phyloP scores from a whole-genome alignment of 2,888 invertebrate genomes.

The Lycocerus yunnanus region DNA sequence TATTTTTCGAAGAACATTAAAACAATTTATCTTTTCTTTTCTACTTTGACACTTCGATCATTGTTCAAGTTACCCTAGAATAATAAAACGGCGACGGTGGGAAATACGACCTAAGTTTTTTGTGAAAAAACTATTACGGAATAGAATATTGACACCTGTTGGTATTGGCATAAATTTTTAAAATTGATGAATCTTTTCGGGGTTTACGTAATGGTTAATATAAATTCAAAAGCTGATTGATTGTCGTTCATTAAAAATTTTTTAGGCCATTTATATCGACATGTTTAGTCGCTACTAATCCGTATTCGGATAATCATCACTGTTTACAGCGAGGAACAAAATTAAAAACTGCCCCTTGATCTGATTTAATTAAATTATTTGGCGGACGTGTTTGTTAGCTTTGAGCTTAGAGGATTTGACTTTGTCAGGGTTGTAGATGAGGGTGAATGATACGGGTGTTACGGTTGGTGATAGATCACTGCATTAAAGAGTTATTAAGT shows the following conservation, averaged over 20 bases:
- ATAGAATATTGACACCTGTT: constrained; percentile 18
- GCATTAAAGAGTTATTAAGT: constrained; percentile 49
- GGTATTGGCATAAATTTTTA: constrained; percentile 12
- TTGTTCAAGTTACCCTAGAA: neutral
- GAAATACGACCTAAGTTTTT: constrained; percentile 6
- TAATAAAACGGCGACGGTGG: constrained; percentile 9
- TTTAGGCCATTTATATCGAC: constrained; percentile 15
- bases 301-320: constrained; percentile 31
- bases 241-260: constrained; percentile 16
- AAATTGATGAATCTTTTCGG: constrained; percentile 9
- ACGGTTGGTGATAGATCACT: constrained; percentile 45
- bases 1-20: constrained; percentile 1
- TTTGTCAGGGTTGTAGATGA: constrained; percentile 35
- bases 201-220: neutral
- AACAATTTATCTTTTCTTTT: constrained; percentile 14
- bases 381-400: constrained; percentile 45
- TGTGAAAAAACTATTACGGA: constrained; percentile 2
- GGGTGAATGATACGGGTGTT: constrained; percentile 36
- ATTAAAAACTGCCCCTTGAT: constrained; percentile 51
- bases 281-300: constrained; percentile 26
- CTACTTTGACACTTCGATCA: constrained; percentile 11
- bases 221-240: constrained; percentile 13
- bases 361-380: constrained; percentile 52
- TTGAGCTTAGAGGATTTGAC: constrained; percentile 43
- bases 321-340: constrained; percentile 38